Base-by-base conservation (phyloP, 2,113 vertebrate genomes). In the Dasyprocta punctata region DNA sequence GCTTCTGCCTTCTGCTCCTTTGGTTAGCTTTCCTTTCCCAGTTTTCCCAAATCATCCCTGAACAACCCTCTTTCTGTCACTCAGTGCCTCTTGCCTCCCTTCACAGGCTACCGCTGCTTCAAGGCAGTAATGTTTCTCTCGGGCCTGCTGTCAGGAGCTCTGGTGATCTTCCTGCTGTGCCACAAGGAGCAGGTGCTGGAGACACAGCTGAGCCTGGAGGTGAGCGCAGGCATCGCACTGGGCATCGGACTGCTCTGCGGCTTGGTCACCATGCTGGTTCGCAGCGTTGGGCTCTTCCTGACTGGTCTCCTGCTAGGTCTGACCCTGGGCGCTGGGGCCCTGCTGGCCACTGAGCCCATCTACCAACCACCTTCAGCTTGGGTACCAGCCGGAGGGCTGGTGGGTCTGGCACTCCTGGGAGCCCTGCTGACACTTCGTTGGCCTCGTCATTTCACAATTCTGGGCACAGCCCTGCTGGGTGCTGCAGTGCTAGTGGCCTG, bases 121-220 rank as follows among this genome's bases (percentile, higher is more conserved):
- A 99, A 99, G 98, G 99, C 99, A 30, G 98, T 99, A 95, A 99
- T 99, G 99, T 99, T 99, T 98, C 99, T 99, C 61, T 99, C 99
- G 0, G 99, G 99, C 38, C 99, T 99, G 96, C 99, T 99, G 97
- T 99, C 99, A 1, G 99, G 99, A 97, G 99, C 99, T 0, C 97
- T 98, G 90, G 98, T 99, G 96, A 99, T 99, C 98, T 99, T 99
- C 98, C 97, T 99, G 94, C 98, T 99, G 60, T 99, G 99, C 98
- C 99, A 99, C 98, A 99, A 99, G 97, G 99, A 99, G 96, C 98
- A 98, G 0, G 98, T 99, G 44, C 98, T 99, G 98, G 99, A 99
- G 98, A 99, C 99, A 2, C 99, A 99, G 98, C 98, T 99, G 98
- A 99, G 99, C 94, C 98, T 99, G 93, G 99, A 99, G 98, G 99